These are phyloP conservation scores for Nyctereutes procyonoides DNA, from an alignment of 2,113 vertebrate species.

Conservation along the genomic window DNA sequence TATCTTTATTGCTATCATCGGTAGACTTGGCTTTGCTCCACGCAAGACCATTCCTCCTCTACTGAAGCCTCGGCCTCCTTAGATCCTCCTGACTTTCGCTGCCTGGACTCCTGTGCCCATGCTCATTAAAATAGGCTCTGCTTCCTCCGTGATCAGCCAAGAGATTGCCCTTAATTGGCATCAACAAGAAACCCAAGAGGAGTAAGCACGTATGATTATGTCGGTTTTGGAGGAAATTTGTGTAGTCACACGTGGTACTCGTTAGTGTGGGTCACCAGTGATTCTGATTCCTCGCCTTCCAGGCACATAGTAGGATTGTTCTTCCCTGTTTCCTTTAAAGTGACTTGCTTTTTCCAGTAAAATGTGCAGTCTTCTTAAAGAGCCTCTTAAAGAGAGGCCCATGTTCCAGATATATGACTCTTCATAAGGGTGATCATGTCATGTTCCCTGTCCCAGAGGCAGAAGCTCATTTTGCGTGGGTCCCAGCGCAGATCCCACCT, in stretches of 20 bases:
- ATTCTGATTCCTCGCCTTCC: not conserved
- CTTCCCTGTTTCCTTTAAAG: not conserved
- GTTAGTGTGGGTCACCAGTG: not conserved
- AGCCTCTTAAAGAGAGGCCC: not conserved
- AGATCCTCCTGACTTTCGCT: not conserved
- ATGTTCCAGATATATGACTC: too few relatives aligned
- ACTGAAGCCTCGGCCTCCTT: not conserved
- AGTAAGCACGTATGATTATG: not conserved
- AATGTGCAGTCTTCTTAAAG: not conserved
- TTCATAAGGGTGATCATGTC: too few relatives aligned
- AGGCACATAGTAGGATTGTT: not conserved
- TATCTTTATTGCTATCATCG: not conserved
- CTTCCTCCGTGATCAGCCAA: not conserved
- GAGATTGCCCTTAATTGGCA: not conserved
- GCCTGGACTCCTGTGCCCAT: not conserved
- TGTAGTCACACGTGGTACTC: not conserved
- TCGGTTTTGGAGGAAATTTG: not conserved
- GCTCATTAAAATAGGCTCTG: not conserved
- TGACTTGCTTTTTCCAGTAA: not conserved
- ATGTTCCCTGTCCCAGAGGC: not conserved
- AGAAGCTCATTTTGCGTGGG: not conserved
- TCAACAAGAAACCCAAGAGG: not conserved
- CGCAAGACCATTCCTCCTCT: not conserved
- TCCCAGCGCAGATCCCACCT: not conserved
- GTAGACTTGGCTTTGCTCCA: not conserved